Base-by-base conservation (phyloP, 2,888 invertebrate species). In the Spisula subtruncata region DNA sequence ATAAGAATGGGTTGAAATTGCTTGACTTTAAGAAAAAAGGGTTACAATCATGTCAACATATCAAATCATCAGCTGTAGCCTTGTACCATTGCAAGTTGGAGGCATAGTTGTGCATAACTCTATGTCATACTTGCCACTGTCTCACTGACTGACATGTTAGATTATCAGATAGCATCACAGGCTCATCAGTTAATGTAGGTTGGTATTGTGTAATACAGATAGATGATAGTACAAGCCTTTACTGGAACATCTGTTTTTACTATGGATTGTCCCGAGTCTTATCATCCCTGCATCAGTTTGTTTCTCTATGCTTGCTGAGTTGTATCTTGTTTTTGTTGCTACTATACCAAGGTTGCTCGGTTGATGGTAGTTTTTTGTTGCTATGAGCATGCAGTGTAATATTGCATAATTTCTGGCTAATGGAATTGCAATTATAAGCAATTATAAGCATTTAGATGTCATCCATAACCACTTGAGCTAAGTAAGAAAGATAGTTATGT, bases 391-490 rank as follows among this genome's bases (percentile, higher is more conserved):
- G 60, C 60, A 66, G 1, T n/a, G 2, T 25, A 66, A 66, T 66
- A 10, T 66, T 66, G 25, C 8, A 25, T 25, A 66, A 66, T 25
- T n/a, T 60, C 12, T 66, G 60, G n/a, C 4, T 66, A 66, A 66
- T 66, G 60, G 60, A 66, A 66, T 25, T 66, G 25, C n/a, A 66
- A 66, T 66, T 66, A 66, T 66, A 25, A 66, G 25, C n/a, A 66
- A 66, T 66, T 66, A 66, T 66, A 25, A 66, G 60, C 60, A 5
- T 25, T 25, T 66, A 66, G 60, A 66, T 66, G 60, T 66, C n/a
- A n/a, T 60, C n/a, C 25, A 60, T 60, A 60, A 12, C 14, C 51
- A 51, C 51, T 51, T 51, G 6, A 51, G 51, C 51, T 51, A 41
- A 41, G 51, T 51, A 51, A 16, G 51, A 10, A 41, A 41, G 2